phyloP scores from a whole-genome alignment of 2,888 invertebrate species.

The Drosophila colorata region DNA sequence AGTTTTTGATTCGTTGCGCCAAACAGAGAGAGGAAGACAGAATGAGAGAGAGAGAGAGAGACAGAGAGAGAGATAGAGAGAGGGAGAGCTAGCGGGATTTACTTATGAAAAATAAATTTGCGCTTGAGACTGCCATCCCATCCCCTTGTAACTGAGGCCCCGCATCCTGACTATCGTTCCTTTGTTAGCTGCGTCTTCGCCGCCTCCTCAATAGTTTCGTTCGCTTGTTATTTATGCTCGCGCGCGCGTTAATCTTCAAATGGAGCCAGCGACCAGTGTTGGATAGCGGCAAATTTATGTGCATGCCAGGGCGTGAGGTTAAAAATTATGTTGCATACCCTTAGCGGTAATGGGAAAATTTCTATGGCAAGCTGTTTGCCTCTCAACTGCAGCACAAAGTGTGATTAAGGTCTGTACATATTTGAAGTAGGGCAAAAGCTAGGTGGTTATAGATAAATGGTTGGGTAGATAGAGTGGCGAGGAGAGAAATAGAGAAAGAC shows the following conservation, averaged over 20 bases:
- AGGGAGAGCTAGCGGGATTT: slow-evolving; percentile 45
- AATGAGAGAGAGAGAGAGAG: slow-evolving; percentile 29
- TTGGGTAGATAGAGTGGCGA: slow-evolving; percentile 9
- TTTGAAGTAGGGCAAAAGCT: slow-evolving; percentile 43
- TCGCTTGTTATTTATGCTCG: slow-evolving; percentile 73
- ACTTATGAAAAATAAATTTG: slow-evolving; percentile 76
- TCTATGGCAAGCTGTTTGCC: slow-evolving; percentile 47
- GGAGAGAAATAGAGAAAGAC: not conserved
- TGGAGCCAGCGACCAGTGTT: slow-evolving; percentile 55
- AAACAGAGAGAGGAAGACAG: slow-evolving; percentile 16
- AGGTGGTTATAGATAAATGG: slow-evolving; percentile 45
- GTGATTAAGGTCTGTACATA: slow-evolving; percentile 67
- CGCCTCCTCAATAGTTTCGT: slow-evolving; percentile 64
- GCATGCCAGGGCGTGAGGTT: slow-evolving; percentile 58
- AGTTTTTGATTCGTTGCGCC: slow-evolving; percentile 31
- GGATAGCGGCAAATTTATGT: slow-evolving; percentile 61
- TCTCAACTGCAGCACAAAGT: slow-evolving; percentile 54
- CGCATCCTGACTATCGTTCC: slow-evolving; percentile 1
- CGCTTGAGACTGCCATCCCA: slow-evolving; percentile 27
- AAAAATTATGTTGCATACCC: slow-evolving; percentile 70
- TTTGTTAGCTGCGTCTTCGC: slow-evolving; percentile 45
- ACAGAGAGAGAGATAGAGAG: slow-evolving; percentile 36
- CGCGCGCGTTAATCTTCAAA: slow-evolving; percentile 63
- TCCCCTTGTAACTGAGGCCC: not conserved
- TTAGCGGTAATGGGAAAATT: slow-evolving; percentile 53